Base-by-base conservation (phyloP, 1,140 invertebrate species). In the Ceratosolen fusciceps region DNA sequence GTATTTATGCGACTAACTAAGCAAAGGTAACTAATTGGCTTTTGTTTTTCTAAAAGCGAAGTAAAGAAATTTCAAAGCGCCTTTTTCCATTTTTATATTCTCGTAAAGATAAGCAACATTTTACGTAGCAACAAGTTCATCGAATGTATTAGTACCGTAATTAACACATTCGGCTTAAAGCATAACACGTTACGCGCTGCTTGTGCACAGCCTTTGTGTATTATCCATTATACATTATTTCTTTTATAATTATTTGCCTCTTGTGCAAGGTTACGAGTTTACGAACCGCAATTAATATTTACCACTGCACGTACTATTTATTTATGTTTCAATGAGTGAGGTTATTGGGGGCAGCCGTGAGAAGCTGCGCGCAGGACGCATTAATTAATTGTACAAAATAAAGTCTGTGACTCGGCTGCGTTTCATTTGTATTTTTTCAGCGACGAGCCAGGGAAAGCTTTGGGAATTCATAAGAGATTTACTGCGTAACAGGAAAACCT, bases 381-480 rank as follows among this genome's bases (percentile, higher is more conserved):
- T 7, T 43, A 43, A 43, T 7, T 43, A 43, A 43, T 43, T 43
- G 39, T 7, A 43, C 12, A 7, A 7, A 43, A 43, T 43, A 43
- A 60, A 10, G 12, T n/a, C n/a, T 31, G 3, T 12, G 19, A 60
- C 31, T 1, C n/a, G 31, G 1, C 8, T n/a, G 9, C 21, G 14
- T 16, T 31, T 60, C 12, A 16, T 8, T n/a, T 65, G 9, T n/a
- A n/a, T n/a, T n/a, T 68, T 56, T 86, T 85, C 83, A 92, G 93
- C 89, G 80, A 91, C 91, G 88, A 93, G 91, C 87, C 94, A 91
- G 84, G 94, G 92, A 82, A 93, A 93, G 89, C 90, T 95, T 83
- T 96, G 91, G 92, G 95, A 97, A 88, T 97, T 96, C 86, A 94
- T 97, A 77, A 91, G 95, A 81, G 94, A 96, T 87, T 91, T 96